These are phyloP conservation scores for Yponomeuta evonymella DNA, from an alignment of 2,888 invertebrate genomes.

Conservation along the genomic window DNA sequence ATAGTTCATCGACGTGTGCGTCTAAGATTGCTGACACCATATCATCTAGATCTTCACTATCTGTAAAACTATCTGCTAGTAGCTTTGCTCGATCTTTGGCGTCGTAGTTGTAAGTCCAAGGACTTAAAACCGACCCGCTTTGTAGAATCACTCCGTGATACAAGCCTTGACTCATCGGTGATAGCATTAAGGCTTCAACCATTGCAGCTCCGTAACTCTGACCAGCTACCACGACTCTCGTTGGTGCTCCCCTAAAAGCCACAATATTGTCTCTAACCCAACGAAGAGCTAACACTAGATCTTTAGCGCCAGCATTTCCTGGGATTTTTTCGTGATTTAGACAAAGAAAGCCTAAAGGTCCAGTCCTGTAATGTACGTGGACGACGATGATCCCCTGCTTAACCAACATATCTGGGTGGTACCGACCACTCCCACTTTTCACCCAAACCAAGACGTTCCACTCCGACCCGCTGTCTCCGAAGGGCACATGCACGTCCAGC, in stretches of 20 bases:
- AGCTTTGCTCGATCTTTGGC: constrained; percentile 42
- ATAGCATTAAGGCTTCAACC: constrained; percentile 48
- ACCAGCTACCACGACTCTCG: constrained; percentile 51
- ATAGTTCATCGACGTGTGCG: constrained; percentile 36
- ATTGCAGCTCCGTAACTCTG: constrained; percentile 62
- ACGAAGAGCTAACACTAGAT: constrained; percentile 51
- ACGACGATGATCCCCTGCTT: constrained; percentile 50
- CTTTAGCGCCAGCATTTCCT: constrained; percentile 61
- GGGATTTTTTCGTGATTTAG: constrained; percentile 47
- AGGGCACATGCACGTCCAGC: constrained; percentile 79
- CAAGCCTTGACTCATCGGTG: constrained; percentile 43
- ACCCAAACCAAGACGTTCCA: constrained; percentile 56
- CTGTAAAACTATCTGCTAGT: constrained; percentile 31
- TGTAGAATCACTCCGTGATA: constrained; percentile 60
- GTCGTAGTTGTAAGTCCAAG: constrained; percentile 62
- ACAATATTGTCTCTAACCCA: constrained; percentile 65
- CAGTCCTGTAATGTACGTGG: constrained; percentile 48
- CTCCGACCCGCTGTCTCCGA: constrained; percentile 36
- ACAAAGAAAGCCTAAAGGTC: constrained; percentile 57
- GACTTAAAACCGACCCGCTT: constrained; percentile 56
- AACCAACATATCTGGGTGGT: constrained; percentile 46
- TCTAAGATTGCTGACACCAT: constrained; percentile 29
- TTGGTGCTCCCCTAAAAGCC: constrained; percentile 59
- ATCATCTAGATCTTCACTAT: constrained; percentile 26
- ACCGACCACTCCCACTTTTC: constrained; percentile 41